Conservation (phyloP, 2,797 vertebrate species). For the Ceryle rudis region DNA sequence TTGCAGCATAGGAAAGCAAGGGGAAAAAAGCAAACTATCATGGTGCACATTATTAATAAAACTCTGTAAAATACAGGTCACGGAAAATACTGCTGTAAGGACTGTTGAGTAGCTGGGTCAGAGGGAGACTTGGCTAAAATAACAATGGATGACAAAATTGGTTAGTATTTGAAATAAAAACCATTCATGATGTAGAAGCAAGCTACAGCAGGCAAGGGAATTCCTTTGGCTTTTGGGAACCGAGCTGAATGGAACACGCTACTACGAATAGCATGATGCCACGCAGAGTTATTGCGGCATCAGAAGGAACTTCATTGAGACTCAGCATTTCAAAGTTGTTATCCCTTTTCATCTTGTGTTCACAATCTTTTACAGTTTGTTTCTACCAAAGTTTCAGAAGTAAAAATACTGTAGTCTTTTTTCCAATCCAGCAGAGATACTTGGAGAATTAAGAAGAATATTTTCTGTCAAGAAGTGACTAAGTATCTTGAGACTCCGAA, state of each 20-base stretch:
- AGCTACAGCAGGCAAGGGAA: neutral
- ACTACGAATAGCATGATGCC: neutral
- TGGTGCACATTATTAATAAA: neutral
- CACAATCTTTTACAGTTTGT: neutral
- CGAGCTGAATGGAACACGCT: neutral
- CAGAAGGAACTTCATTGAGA: neutral
- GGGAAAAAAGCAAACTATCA: neutral
- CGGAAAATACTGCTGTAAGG: neutral
- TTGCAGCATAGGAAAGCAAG: neutral
- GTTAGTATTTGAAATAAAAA: neutral
- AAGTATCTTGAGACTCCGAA: neutral
- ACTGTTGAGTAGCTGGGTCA: neutral
- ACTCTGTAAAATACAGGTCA: neutral
- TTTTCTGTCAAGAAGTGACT: neutral
- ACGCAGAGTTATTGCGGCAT: neutral
- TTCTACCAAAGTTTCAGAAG: neutral
- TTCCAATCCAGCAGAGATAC: neutral
- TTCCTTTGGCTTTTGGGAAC: neutral
- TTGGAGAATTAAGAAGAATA: neutral
- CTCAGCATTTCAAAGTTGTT: neutral
- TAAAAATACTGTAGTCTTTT: neutral
- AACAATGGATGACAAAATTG: neutral
- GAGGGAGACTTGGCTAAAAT: neutral
- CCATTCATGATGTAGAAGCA: rapidly evolving
- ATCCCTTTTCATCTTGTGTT: neutral